phyloP scores from a whole-genome alignment of 2,888 invertebrate genomes.

The Platycheirus albimanus region DNA sequence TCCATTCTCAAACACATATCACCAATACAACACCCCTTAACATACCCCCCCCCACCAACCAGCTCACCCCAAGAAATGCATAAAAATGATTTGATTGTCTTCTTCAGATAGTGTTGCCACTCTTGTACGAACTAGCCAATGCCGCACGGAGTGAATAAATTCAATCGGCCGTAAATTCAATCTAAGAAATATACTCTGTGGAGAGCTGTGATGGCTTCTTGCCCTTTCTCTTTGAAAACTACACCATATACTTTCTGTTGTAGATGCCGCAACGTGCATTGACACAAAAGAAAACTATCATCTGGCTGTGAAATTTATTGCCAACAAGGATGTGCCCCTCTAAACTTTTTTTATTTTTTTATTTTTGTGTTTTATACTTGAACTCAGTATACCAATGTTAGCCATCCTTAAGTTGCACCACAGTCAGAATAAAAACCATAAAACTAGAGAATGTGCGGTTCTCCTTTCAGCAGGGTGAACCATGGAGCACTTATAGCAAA shows the following conservation, averaged over 20 bases:
- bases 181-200: slow-evolving; percentile 55
- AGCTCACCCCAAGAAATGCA: not conserved
- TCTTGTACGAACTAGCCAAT: slow-evolving; percentile 24
- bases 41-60: no score
- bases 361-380: not conserved
- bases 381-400: not conserved
- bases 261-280: slow-evolving; percentile 61
- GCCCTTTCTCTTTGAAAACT: not conserved
- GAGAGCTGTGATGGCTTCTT: slow-evolving; percentile 20
- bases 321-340: slow-evolving; percentile 58
- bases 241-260: not conserved
- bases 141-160: slow-evolving; percentile 56
- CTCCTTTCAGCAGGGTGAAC: not conserved
- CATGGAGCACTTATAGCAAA: not conserved
- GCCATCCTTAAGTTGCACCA: slow-evolving; percentile 14
- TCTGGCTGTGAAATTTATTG: slow-evolving; percentile 70
- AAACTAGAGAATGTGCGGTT: not conserved
- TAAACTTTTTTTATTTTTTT: not conserved
- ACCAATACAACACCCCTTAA: no score
- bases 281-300: slow-evolving; percentile 74
- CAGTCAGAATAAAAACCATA: slow-evolving; percentile 49
- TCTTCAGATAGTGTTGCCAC: slow-evolving; percentile 44
- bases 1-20: slow-evolving; percentile 41
- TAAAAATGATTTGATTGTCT: slow-evolving; percentile 67
- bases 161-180: slow-evolving; percentile 73